These are phyloP conservation scores for Caligus rogercresseyi DNA, from an alignment of 1,140 invertebrate species.

Conservation along the genomic window DNA sequence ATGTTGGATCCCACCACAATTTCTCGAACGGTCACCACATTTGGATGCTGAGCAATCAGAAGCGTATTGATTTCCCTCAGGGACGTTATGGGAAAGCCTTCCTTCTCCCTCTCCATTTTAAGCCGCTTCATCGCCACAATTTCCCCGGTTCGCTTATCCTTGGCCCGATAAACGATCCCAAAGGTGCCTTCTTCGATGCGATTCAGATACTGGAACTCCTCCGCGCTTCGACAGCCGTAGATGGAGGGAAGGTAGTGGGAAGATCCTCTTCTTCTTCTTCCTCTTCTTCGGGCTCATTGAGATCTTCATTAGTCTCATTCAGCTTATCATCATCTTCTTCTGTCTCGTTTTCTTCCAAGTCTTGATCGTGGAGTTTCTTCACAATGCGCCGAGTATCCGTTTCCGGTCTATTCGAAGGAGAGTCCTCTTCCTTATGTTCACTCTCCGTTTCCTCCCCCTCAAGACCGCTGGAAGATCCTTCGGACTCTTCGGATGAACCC, in stretches of 20 bases:
- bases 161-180: conserved; percentile 52
- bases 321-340: conserved; percentile 23
- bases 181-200: conserved; percentile 66
- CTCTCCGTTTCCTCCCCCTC: conserved; percentile 22
- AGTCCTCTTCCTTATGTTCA: conserved; percentile 3
- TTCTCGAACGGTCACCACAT: conserved; percentile 93
- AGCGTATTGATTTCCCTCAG: conserved; percentile 94
- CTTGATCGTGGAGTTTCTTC: conserved; percentile 15
- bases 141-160: conserved; percentile 87
- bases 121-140: conserved; percentile 95
- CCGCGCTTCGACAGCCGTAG: conserved; percentile 88
- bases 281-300: conserved; percentile 15
- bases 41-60: conserved; percentile 87
- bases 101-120: conserved; percentile 99
- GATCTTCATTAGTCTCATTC: too few species aligned
- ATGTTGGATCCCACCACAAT: conserved; percentile 98
- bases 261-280: conserved; percentile 34
- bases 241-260: conserved; percentile 79
- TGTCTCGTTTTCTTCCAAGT: conserved; percentile 23
- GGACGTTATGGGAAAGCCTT: conserved; percentile 98
- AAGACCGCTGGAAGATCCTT: conserved; percentile 21
- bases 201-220: conserved; percentile 53
- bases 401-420: conserved; percentile 2
- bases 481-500: conserved; percentile 14
- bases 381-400: background rate